phyloP scores from a whole-genome alignment of 2,113 vertebrate species.

The Parotia lawesii region DNA sequence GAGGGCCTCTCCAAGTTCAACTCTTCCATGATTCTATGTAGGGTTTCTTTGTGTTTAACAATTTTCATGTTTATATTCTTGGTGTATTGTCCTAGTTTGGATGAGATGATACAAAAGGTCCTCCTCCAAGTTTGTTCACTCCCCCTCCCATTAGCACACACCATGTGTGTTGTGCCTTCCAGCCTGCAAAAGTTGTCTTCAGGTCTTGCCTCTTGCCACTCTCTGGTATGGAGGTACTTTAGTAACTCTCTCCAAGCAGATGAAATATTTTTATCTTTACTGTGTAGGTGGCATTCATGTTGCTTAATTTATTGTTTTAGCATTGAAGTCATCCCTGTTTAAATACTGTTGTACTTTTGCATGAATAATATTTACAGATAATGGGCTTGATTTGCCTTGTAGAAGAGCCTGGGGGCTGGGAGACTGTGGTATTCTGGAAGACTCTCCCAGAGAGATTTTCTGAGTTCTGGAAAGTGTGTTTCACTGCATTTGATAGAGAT shows the following conservation, averaged over 20 bases:
- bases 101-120: neutral
- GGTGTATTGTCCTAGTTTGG: neutral
- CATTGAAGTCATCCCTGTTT: neutral
- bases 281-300: neutral
- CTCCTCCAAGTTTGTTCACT: neutral
- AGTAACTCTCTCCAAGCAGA: neutral
- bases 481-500: neutral
- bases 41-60: neutral
- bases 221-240: neutral
- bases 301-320: constrained; percentile 3
- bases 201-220: neutral
- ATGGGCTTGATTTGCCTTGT: neutral
- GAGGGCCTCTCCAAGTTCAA: neutral
- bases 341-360: neutral
- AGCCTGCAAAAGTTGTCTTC: neutral
- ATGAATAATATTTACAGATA: neutral
- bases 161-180: neutral
- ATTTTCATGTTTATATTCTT: neutral
- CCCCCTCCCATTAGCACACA: neutral
- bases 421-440: neutral
- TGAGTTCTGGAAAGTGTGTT: neutral
- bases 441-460: neutral
- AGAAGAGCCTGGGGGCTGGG: neutral
- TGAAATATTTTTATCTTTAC: neutral
- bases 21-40: neutral